phyloP scores from a whole-genome alignment of 2,113 vertebrate genomes.

The Sorex fumeus region DNA sequence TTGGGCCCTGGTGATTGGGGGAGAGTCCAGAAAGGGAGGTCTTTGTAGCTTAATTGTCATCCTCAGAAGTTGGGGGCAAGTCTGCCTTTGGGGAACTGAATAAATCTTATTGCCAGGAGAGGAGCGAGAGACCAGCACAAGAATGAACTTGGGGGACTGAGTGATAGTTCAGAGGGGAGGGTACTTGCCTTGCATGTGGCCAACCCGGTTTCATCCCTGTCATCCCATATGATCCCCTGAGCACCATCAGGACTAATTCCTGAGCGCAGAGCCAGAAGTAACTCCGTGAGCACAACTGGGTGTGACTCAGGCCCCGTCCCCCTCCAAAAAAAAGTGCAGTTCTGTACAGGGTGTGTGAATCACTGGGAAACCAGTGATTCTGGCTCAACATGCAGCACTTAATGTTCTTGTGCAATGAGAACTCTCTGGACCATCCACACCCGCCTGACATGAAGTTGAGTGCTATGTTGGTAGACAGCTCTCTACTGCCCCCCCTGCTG shows the following conservation, averaged over 20 bases:
- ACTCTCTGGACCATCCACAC: background rate
- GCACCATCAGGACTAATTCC: too few relatives aligned
- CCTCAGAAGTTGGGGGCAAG: background rate
- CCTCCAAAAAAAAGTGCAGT: too few relatives aligned
- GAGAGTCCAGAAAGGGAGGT: background rate
- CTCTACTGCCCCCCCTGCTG: background rate
- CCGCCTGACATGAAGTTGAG: background rate
- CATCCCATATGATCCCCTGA: too few relatives aligned
- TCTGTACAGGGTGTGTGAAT: too few relatives aligned
- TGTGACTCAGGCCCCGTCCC: too few relatives aligned
- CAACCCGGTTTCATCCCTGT: too few relatives aligned
- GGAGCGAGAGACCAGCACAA: background rate
- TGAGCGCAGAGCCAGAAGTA: background rate
- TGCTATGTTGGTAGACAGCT: constrained; percentile 19
- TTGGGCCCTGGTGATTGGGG: constrained; percentile 9
- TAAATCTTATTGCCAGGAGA: background rate
- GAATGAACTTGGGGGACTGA: constrained; percentile 3
- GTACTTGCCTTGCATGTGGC: too few relatives aligned
- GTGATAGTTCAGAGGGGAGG: too few relatives aligned
- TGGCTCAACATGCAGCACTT: constrained; percentile 44
- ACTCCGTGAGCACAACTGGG: too few relatives aligned
- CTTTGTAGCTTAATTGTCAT: constrained; percentile 12
- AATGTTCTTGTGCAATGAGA: constrained; percentile 14
- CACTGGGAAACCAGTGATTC: background rate
- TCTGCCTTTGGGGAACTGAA: background rate